Percentiles rank a stretch among this genome's conserved stretches.
These are phyloP conservation scores for Aquila chrysaetos DNA, from an alignment of 2,797 vertebrate species.

Conservation along the genomic window DNA sequence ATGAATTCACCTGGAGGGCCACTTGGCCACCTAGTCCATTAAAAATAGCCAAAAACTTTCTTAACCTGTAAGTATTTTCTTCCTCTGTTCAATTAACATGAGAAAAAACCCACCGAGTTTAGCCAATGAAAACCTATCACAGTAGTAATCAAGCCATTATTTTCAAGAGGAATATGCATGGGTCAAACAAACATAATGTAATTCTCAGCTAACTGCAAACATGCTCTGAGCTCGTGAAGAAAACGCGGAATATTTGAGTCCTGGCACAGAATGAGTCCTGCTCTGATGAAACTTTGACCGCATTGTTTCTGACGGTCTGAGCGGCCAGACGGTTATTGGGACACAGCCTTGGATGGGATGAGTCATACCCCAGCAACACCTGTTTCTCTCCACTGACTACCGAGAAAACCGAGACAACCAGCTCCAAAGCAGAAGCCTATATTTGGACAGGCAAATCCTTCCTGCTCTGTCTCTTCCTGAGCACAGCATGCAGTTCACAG, in stretches of 20 bases:
- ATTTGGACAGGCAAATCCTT: constrained; percentile 5
- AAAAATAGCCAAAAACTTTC: background rate
- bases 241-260: background rate
- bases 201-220: background rate
- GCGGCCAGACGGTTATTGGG: background rate
- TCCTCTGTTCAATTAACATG: background rate
- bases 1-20: background rate
- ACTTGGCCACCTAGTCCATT: background rate
- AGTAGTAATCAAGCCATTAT: background rate
- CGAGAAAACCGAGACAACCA: background rate
- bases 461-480: background rate
- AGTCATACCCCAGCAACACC: background rate
- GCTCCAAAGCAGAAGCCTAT: background rate
- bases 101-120: background rate
- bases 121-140: background rate
- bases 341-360: background rate
- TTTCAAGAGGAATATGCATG: background rate
- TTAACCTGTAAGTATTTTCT: background rate
- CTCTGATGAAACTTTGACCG: background rate
- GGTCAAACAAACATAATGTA: background rate
- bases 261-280: background rate
- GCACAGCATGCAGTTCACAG: background rate
- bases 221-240: background rate
- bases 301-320: background rate
- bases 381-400: background rate